Evolutionary conservation across 1,140 invertebrate species (phyloP), one percentile per base, ranked within the genome.

Genomic region (Colletes latitarsis): DNA sequence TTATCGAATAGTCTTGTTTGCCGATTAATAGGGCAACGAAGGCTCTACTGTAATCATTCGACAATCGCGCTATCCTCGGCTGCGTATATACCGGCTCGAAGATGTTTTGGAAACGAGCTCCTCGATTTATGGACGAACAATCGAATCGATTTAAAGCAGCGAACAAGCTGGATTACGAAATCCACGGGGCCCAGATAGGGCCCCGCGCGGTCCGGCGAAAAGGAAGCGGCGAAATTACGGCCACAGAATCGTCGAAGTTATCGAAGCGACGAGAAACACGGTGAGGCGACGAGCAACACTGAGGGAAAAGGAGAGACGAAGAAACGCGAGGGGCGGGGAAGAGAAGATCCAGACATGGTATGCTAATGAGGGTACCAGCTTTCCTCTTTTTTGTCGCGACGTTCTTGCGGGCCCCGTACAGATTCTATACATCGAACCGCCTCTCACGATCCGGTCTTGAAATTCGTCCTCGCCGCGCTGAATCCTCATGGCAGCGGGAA

Each of bases 301-400:
- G 9, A n/a, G 46, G 10, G 53, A 39, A n/a, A 6, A 53, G 30
- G 6, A 72, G 53, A 49, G 14, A 39, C 49, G 30, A 3, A n/a
- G 43, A 71, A 67, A 68, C 41, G 14, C 30, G 53, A 67, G 55
- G 49, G 53, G 49, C 4, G 19, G 58, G 43, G 43, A 21, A 46
- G 64, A 64, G 69, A 43, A 84, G 82, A 84, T 57, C 41, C 52
- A 74, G 53, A 41, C 60, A 64, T 46, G 72, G n/a, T 77, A 85
- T 85, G 83, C 72, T 84, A 85, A 85, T 73, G 60, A 81, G 21
- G 63, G 66, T 49, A 67, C 52, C 41, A 19, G 15, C 58, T 72
- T 75, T 64, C 52, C 72, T 76, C 21, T 15, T 63, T 85, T 80
- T 49, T n/a, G 58, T 68, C 73, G 71, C 70, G 30, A 46, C 58